Percentiles rank a stretch among this genome's conserved stretches.
These are phyloP conservation scores for Drosophila sp. DNA, from an alignment of 1,140 invertebrate genomes.

Conservation along the genomic window DNA sequence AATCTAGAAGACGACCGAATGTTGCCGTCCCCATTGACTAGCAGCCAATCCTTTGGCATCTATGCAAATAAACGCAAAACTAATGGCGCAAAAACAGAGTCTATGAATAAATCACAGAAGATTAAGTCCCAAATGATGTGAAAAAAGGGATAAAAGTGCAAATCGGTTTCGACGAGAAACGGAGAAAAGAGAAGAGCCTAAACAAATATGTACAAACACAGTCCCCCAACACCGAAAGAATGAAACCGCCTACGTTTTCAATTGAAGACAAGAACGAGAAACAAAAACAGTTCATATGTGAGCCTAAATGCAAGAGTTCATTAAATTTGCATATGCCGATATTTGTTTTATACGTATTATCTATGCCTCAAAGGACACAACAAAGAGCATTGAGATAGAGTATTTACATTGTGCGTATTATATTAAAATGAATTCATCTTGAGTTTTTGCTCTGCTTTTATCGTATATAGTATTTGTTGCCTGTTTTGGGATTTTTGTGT, in stretches of 20 bases:
- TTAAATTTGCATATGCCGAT: conserved; percentile 59
- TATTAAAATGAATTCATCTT: conserved; percentile 23
- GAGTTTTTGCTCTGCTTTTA: conserved; percentile 25
- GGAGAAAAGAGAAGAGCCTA: conserved; percentile 40
- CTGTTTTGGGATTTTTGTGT: conserved; percentile 6
- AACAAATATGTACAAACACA: conserved; percentile 48
- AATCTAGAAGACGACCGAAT: conserved; percentile 25
- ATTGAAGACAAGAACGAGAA: conserved; percentile 1
- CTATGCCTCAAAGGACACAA: conserved; percentile 1
- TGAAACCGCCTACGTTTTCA: conserved; percentile 15
- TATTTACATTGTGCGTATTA: conserved; percentile 4
- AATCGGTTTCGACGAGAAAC: conserved; percentile 16
- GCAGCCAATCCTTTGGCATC: conserved; percentile 35
- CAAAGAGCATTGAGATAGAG: not conserved
- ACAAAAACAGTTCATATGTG: conserved; percentile 35
- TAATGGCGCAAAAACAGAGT: conserved; percentile 73
- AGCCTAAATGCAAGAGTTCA: conserved; percentile 39
- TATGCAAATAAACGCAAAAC: conserved; percentile 72
- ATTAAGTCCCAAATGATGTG: conserved; percentile 75
- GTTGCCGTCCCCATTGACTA: conserved; percentile 1
- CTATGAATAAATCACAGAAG: conserved; percentile 77
- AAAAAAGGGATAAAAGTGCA: conserved; percentile 64
- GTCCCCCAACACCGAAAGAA: conserved; percentile 16
- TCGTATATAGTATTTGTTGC: not conserved
- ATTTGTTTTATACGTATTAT: conserved; percentile 4